Evolutionary conservation across 2,888 invertebrate species (phyloP).

Genomic region (Sisyra nigra): DNA sequence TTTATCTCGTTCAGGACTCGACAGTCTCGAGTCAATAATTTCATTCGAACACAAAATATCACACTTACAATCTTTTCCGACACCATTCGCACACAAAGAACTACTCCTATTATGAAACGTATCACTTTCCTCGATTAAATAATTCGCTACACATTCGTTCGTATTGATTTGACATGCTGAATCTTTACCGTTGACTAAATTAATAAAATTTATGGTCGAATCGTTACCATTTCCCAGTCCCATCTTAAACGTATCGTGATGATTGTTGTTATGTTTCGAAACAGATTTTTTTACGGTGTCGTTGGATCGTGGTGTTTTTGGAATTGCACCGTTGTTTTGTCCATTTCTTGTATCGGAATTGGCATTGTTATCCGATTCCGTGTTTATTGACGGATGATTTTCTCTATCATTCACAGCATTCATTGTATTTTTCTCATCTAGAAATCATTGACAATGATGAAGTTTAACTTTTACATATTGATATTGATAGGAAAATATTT

Average conservation of each 20-base stretch:
- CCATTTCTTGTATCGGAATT: conserved; percentile 12
- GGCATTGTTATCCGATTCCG: conserved; percentile 18
- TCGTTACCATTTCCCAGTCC: conserved; percentile 2
- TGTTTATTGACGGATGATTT: conserved; percentile 7
- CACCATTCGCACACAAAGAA: too few relatives aligned
- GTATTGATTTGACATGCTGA: background rate
- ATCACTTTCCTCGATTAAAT: background rate
- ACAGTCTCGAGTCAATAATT: background rate
- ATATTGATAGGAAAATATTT: too few relatives aligned
- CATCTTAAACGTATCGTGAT: background rate
- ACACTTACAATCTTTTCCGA: too few relatives aligned
- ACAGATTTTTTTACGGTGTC: conserved; percentile 12
- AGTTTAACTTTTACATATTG: too few relatives aligned
- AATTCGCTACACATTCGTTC: background rate
- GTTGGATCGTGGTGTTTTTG: conserved; percentile 16
- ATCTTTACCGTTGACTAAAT: background rate
- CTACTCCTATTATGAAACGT: background rate
- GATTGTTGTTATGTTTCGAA: conserved; percentile 20
- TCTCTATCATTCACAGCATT: conserved; percentile 1
- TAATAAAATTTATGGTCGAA: background rate
- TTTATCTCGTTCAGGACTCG: background rate
- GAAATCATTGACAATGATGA: too few relatives aligned
- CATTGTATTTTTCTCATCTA: background rate
- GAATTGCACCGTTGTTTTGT: conserved; percentile 21
- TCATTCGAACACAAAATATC: too few relatives aligned